A percentile compares a stretch with the other conserved stretches of the same genome.
Conservation (phyloP, 2,113 vertebrate genomes). For the Rhizomys pruinosus region DNA sequence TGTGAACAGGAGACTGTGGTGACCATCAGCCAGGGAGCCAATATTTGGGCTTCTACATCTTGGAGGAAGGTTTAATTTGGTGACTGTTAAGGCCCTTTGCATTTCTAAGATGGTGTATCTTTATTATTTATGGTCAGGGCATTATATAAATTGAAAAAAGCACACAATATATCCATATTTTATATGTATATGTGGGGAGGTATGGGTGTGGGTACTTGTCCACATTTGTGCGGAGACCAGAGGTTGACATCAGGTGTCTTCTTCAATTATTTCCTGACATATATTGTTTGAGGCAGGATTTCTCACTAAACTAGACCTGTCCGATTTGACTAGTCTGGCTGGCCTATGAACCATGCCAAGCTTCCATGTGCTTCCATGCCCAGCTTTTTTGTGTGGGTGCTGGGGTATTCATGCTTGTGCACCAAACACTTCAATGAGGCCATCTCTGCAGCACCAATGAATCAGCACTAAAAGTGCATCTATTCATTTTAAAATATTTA, state of each 20-base stretch:
- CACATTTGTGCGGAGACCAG: neutral
- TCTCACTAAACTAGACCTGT: neutral
- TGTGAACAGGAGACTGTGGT: neutral
- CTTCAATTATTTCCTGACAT: neutral
- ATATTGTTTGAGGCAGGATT: neutral
- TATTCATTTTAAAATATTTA: no score
- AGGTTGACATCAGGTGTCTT: neutral
- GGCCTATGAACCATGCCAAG: neutral
- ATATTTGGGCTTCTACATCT: neutral
- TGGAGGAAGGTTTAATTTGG: neutral
- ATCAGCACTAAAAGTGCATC: no score
- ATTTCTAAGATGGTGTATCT: neutral
- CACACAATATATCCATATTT: neutral
- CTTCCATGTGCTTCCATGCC: neutral
- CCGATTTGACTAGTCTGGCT: neutral
- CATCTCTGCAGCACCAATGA: no score
- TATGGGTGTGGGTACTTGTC: neutral
- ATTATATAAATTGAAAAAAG: constrained; percentile 18
- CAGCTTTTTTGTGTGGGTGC: no score
- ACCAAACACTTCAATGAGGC: no score
- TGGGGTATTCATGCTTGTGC: no score
- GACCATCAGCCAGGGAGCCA: neutral
- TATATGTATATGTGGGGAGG: neutral
- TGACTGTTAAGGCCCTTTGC: neutral
- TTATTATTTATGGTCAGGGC: constrained; percentile 1